Percentiles rank a stretch among this genome's conserved stretches.
Conservation (phyloP, 2,113 vertebrate species). For the Salvelinus sp. region DNA sequence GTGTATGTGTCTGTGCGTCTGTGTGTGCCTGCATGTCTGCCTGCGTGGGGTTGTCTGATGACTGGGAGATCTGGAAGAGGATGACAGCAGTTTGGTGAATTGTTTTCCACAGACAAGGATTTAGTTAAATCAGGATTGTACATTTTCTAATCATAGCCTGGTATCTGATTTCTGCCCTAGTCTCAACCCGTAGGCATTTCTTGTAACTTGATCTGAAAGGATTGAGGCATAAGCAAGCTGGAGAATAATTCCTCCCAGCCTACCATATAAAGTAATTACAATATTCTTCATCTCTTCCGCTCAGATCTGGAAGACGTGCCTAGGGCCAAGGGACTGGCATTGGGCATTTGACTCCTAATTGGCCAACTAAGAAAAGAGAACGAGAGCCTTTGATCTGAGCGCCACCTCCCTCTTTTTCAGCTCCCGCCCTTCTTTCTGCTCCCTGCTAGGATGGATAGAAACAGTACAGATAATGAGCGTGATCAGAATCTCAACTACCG, state of each 20-base stretch:
- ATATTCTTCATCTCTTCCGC: slow-evolving; percentile 15
- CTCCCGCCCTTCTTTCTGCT: neutral
- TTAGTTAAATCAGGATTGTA: slow-evolving; percentile 36
- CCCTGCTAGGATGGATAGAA: neutral
- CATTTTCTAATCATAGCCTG: no score
- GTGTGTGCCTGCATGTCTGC: neutral
- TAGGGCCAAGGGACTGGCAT: slow-evolving; percentile 34
- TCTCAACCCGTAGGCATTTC: neutral
- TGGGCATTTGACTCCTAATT: slow-evolving; percentile 37
- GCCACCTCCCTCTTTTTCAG: neutral
- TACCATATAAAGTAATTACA: slow-evolving; percentile 1
- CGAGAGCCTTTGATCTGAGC: neutral
- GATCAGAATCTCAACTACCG: neutral
- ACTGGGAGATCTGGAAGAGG: neutral
- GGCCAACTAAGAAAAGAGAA: slow-evolving; percentile 1
- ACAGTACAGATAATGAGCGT: neutral
- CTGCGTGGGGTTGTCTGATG: neutral
- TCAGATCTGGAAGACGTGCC: slow-evolving; percentile 29
- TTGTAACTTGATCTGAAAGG: slow-evolving; percentile 20
- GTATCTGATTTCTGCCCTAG: no score
- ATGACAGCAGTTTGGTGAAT: slow-evolving; percentile 24
- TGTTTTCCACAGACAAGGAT: slow-evolving; percentile 41
- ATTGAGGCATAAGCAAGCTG: slow-evolving; percentile 21
- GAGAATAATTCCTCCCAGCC: slow-evolving; percentile 25
- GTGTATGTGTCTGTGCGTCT: slow-evolving; percentile 10